These are phyloP conservation scores for Meteorus colon DNA, from an alignment of 2,888 invertebrate species.

Conservation along the genomic window DNA sequence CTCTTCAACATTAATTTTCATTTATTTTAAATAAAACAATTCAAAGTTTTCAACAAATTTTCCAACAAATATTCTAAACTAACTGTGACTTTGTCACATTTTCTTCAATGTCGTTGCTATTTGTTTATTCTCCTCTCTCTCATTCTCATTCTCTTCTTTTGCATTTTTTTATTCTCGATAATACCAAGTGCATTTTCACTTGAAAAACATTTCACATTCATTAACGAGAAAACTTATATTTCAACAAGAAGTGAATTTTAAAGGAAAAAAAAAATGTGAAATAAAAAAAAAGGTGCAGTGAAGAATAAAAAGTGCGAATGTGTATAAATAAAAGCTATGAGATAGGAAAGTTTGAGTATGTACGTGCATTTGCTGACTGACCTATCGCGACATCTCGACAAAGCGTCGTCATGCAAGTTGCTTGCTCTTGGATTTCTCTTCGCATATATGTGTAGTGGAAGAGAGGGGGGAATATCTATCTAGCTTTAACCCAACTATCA, in stretches of 20 bases:
- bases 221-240: constrained; percentile 5
- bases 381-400: constrained; percentile 39
- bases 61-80: no score
- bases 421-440: neutral
- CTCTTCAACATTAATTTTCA: no score
- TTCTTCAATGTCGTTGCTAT: no score
- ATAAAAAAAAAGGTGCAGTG: neutral
- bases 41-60: no score
- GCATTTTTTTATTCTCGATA: neutral
- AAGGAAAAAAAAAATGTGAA: neutral
- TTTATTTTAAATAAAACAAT: no score
- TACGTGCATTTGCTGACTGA: constrained; percentile 42
- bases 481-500: constrained; percentile 2
- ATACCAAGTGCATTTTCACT: constrained; percentile 7
- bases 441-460: neutral
- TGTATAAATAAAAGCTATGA: neutral
- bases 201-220: neutral
- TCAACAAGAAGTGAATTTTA: neutral
- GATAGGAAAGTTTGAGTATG: neutral
- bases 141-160: no score
- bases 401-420: constrained; percentile 14
- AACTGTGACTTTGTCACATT: no score
- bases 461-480: neutral
- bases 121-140: no score
- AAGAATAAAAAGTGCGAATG: neutral